These are phyloP conservation scores for Urosaurus nigricauda DNA, from an alignment of 2,797 vertebrate species.

Conservation along the genomic window DNA sequence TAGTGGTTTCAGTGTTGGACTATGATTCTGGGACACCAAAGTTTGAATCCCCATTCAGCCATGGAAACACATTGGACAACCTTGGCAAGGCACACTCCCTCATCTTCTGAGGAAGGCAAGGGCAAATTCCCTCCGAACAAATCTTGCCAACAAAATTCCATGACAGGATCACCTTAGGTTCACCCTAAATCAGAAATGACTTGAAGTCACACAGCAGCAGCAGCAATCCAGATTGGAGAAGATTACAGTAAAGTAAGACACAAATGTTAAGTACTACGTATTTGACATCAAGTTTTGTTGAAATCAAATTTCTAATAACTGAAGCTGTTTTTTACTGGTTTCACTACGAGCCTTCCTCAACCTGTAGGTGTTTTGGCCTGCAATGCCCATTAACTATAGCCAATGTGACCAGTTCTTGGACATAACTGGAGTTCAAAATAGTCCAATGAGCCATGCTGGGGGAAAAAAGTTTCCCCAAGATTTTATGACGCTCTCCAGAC, in stretches of 20 bases:
- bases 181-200: too few relatives aligned
- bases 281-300: background rate
- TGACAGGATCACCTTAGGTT: too few relatives aligned
- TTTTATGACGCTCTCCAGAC: background rate
- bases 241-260: background rate
- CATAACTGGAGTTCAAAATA: background rate
- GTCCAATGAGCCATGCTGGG: background rate
- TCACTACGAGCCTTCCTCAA: background rate
- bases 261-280: background rate
- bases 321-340: too few relatives aligned
- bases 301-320: background rate
- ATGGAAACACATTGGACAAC: too few relatives aligned
- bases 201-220: too few relatives aligned
- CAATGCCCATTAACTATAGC: background rate
- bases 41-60: too few relatives aligned
- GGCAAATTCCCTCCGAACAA: too few relatives aligned
- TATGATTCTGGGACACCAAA: too few relatives aligned
- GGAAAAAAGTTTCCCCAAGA: background rate
- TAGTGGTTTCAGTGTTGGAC: too few relatives aligned
- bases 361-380: background rate
- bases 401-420: background rate
- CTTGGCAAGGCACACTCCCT: too few relatives aligned
- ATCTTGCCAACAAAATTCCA: too few relatives aligned
- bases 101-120: too few relatives aligned
- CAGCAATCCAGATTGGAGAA: background rate